These are phyloP conservation scores for Cosmia pyralina DNA, from an alignment of 2,888 invertebrate species.

Conservation along the genomic window DNA sequence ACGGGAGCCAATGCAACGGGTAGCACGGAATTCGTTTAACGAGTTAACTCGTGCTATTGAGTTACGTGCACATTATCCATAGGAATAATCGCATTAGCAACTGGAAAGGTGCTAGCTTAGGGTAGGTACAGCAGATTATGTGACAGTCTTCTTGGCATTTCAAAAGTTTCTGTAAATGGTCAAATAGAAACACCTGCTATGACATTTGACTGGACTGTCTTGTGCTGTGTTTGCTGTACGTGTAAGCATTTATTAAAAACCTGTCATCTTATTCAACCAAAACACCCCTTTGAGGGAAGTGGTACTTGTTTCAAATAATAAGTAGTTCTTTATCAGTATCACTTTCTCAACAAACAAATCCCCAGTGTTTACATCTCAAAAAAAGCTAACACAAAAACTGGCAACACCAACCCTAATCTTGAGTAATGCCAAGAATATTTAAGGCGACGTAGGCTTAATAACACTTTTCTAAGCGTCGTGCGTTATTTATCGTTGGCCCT, in stretches of 20 bases:
- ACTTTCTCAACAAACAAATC: conserved; percentile 5
- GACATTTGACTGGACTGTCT: background rate
- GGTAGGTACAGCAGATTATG: no score
- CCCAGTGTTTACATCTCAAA: conserved; percentile 6
- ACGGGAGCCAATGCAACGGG: background rate
- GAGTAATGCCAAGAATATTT: conserved; percentile 68
- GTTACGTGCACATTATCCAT: background rate
- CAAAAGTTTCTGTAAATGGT: background rate
- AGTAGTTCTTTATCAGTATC: conserved; percentile 7
- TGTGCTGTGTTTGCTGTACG: background rate
- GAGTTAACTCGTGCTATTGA: background rate
- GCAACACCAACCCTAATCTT: conserved; percentile 57
- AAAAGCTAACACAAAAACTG: conserved; percentile 26
- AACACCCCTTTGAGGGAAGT: no score
- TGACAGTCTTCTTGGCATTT: background rate
- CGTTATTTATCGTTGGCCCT: conserved; percentile 62
- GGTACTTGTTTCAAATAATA: no score
- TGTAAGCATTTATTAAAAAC: background rate
- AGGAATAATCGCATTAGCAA: background rate
- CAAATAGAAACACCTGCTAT: background rate
- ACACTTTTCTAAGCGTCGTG: conserved; percentile 67
- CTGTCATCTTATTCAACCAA: background rate
- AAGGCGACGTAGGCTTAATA: conserved; percentile 64
- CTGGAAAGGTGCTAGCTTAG: background rate
- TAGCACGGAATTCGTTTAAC: conserved; percentile 4